A percentile compares a stretch with the other conserved stretches of the same genome.
Conservation (phyloP, 2,888 invertebrate species). For the Sesamia inferens region DNA sequence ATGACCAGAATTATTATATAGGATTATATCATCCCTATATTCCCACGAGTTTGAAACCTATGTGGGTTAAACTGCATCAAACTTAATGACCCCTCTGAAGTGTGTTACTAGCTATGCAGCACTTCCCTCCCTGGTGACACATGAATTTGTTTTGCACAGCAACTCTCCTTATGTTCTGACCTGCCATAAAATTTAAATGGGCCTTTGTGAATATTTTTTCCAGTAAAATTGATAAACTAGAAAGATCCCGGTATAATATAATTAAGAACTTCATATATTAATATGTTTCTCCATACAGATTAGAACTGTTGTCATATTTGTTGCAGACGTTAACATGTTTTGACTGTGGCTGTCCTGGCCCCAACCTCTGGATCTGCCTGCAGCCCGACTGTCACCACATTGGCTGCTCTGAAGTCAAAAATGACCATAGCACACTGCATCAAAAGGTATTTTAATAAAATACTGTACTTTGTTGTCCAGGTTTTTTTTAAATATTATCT, state of each 20-base stretch:
- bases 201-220: neutral
- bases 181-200: neutral
- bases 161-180: neutral
- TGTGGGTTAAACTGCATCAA: no score
- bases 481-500: no score
- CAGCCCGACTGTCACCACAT: slow-evolving; percentile 94
- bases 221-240: neutral
- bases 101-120: neutral
- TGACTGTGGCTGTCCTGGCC: slow-evolving; percentile 93
- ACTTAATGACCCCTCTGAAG: neutral
- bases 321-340: slow-evolving; percentile 91
- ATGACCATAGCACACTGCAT: slow-evolving; percentile 96
- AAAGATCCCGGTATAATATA: neutral
- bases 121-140: neutral
- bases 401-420: slow-evolving; percentile 95
- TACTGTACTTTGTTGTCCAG: neutral
- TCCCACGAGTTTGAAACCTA: no score
- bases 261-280: neutral
- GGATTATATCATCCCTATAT: no score
- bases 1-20: no score
- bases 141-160: neutral
- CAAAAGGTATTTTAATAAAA: slow-evolving; percentile 88
- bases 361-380: slow-evolving; percentile 96
- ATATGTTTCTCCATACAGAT: neutral
- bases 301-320: slow-evolving; percentile 32